Conservation (phyloP, 1,140 invertebrate species). For the Formica exsecta region DNA sequence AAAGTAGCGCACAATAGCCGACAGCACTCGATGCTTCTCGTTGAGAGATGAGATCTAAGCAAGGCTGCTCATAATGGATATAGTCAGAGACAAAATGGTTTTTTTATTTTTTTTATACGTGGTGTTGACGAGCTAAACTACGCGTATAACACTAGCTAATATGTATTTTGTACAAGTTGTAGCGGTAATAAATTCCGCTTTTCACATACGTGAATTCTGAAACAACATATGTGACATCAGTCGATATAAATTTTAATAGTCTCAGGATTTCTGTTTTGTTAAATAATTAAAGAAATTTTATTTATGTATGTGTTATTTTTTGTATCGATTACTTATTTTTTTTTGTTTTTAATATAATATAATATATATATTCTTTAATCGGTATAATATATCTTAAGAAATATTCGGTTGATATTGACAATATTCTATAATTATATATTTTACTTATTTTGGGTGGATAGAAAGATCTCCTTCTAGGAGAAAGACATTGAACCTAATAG, state of each 20-base stretch:
- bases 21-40: slow-evolving; percentile 9
- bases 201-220: neutral
- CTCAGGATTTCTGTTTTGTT: neutral
- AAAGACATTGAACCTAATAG: neutral
- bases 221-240: neutral
- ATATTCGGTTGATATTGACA: neutral
- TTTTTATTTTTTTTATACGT: neutral
- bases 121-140: neutral
- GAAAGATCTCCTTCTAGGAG: neutral
- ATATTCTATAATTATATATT: neutral
- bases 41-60: neutral
- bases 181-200: neutral
- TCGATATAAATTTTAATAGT: neutral
- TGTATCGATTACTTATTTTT: neutral
- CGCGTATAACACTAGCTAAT: neutral
- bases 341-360: neutral
- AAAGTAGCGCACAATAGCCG: slow-evolving; percentile 18
- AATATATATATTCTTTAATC: slow-evolving; percentile 14
- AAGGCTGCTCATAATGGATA: neutral
- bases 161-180: neutral
- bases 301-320: too few species aligned
- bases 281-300: too few species aligned
- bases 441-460: slow-evolving; percentile 9
- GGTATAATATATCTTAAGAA: too few species aligned
- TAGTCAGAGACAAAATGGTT: neutral